Evolutionary conservation across 2,113 vertebrate genomes (phyloP).

Genomic region (Bubo scandiacus): DNA sequence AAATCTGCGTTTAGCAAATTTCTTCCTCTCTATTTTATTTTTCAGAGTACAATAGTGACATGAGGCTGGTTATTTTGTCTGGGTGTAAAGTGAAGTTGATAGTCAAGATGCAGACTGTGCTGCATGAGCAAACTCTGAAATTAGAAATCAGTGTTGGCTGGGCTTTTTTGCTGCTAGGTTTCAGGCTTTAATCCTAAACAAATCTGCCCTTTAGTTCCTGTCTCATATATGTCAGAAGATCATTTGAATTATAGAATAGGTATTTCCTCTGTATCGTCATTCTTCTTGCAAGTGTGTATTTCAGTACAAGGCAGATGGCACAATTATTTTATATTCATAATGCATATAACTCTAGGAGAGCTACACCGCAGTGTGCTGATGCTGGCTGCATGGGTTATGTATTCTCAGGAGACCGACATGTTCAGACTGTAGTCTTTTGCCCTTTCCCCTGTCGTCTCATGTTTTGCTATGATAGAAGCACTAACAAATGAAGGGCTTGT

Average conservation of each 20-base stretch:
- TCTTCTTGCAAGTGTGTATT: neutral
- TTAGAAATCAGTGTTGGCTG: neutral
- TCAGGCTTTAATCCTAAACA: neutral
- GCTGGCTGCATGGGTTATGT: slow-evolving; percentile 15
- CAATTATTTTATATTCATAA: slow-evolving; percentile 21
- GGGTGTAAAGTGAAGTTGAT: neutral
- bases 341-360: neutral
- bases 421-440: slow-evolving; percentile 24
- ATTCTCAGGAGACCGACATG: slow-evolving; percentile 29
- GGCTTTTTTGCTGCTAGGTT: neutral
- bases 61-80: neutral
- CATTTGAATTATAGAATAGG: neutral
- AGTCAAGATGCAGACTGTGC: neutral
- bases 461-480: slow-evolving; percentile 38
- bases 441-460: neutral
- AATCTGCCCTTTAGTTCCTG: neutral
- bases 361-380: neutral
- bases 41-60: neutral
- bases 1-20: neutral
- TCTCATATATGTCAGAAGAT: neutral
- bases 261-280: neutral
- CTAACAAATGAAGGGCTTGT: slow-evolving; percentile 31
- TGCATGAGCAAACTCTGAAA: neutral
- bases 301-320: neutral
- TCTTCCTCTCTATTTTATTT: neutral